Evolutionary conservation across 1,140 invertebrate genomes (phyloP), one percentile per base, ranked within the genome.

Genomic region (Piezodorus guildinii): DNA sequence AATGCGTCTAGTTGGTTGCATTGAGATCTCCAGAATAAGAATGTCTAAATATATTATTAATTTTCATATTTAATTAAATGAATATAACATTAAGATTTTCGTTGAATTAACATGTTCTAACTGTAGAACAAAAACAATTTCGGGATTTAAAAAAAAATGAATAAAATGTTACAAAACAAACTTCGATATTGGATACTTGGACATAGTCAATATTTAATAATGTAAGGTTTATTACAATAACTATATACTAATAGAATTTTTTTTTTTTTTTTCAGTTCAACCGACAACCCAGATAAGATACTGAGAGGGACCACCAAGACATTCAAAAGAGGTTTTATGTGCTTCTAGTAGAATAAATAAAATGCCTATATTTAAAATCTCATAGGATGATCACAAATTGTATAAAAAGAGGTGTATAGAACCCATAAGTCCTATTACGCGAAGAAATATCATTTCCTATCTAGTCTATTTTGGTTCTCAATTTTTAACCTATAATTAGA

Each of bases 341-440:
- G 58, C 58, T 60, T 60, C 58, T 30, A 60, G 58, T 60, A 60
- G 58, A 60, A 34, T 39, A 39, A 34, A 30, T 60, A 60, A n/a
- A n/a, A 34, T 43, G 34, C 34, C 16, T 60, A 25, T 60, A 60
- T 43, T 60, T 43, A 60, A 60, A 43, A 60, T 60, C 58, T 21
- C 39, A 43, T 60, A 44, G 43, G 58, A 60, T 60, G 43, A 60
- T 56, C 52, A 56, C 52, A 56, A 23, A 23, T 56, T 56, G 52
- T 56, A 56, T 23, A 56, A 56, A n/a, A 56, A 56, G 52, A 23
- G 17, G 23, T 56, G 52, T 56, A 56, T 56, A 56, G 52, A 56
- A 23, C 52, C 23, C 14, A 5, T 56, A 9, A 15, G 23, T 23
- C 23, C 23, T 56, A 17, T 56, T 23, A 56, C 17, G 6, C 9